A percentile compares a stretch with the other conserved stretches of the same genome.
Evolutionary conservation across 2,113 vertebrate species (phyloP).

Genomic region (Erythrocebus patas): DNA sequence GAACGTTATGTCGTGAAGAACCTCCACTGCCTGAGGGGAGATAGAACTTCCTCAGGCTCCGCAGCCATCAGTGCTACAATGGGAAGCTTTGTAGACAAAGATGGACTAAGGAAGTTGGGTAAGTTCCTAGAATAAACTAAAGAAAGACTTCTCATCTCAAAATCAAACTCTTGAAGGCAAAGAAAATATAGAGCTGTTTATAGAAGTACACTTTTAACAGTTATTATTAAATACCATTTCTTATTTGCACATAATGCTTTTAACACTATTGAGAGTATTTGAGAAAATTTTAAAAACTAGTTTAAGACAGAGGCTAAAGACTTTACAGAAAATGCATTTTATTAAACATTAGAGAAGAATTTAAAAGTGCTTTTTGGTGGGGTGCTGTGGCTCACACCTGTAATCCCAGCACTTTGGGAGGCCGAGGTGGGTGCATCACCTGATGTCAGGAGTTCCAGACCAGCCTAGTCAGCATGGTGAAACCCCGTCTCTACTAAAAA

Average conservation of each 20-base stretch:
- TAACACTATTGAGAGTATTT: background rate
- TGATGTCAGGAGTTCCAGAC: no score
- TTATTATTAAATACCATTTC: background rate
- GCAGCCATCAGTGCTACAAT: background rate
- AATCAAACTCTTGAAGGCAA: background rate
- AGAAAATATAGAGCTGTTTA: background rate
- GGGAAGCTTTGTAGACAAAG: background rate
- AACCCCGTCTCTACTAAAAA: no score
- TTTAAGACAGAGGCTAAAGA: background rate
- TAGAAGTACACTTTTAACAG: background rate
- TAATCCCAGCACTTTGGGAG: no score
- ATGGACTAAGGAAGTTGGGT: background rate
- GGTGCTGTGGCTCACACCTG: no score
- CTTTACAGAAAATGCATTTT: background rate
- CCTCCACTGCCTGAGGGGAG: background rate
- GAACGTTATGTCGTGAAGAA: constrained; percentile 26
- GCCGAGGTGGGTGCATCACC: no score
- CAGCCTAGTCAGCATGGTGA: no score
- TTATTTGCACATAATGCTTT: background rate
- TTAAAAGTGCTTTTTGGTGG: background rate
- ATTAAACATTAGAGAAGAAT: background rate
- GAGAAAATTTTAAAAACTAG: background rate
- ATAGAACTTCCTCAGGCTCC: background rate
- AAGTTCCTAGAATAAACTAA: background rate
- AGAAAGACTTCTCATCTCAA: background rate